phyloP scores from a whole-genome alignment of 2,888 invertebrate genomes.

The Hemistola chrysoprasaria region DNA sequence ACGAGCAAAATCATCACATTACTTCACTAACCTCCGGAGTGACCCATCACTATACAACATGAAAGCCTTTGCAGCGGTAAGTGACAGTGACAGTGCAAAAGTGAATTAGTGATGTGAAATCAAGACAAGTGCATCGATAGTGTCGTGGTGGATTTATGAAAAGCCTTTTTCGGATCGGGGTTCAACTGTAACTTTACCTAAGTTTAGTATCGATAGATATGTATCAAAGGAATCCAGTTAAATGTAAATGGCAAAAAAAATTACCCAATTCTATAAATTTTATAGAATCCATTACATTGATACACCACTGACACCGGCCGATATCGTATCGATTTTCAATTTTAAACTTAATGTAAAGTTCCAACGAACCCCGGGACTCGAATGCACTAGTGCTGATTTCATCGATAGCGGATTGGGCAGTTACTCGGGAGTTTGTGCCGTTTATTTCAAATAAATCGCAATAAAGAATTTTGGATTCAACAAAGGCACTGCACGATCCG shows the following conservation, averaged over 20 bases:
- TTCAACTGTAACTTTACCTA: too few species aligned
- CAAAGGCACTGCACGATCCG: slow-evolving; percentile 26
- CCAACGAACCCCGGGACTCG: not conserved
- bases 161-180: slow-evolving; percentile 20
- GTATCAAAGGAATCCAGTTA: too few species aligned
- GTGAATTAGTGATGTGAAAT: slow-evolving; percentile 72
- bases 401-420: slow-evolving; percentile 18
- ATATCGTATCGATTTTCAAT: too few species aligned
- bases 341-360: too few species aligned
- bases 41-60: slow-evolving; percentile 76
- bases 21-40: slow-evolving; percentile 72
- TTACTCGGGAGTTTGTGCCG: slow-evolving; percentile 12
- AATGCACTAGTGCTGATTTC: slow-evolving; percentile 39
- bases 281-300: too few species aligned
- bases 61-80: slow-evolving; percentile 82
- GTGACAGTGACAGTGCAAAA: slow-evolving; percentile 34
- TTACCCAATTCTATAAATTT: too few species aligned
- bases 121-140: slow-evolving; percentile 50
- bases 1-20: slow-evolving; percentile 64
- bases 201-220: too few species aligned
- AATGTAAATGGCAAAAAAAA: too few species aligned
- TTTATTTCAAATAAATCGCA: slow-evolving; percentile 7
- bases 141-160: slow-evolving; percentile 24
- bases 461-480: slow-evolving; percentile 23
- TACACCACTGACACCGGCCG: too few species aligned